These are phyloP conservation scores for Aurelia aurita DNA, from an alignment of 30 jellyfish, hydroid and myxozoan genomes.

Conservation along the genomic window DNA sequence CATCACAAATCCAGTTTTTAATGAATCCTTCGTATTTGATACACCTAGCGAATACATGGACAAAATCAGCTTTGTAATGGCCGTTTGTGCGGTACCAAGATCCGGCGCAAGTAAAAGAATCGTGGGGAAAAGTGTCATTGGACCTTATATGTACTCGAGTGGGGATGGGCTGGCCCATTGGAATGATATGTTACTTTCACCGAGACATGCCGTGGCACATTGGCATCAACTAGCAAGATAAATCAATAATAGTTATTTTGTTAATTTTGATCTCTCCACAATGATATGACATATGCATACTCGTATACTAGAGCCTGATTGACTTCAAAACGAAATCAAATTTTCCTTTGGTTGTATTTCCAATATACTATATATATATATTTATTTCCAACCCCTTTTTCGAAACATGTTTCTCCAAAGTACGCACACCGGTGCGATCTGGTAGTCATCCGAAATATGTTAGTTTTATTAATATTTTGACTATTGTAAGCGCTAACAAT, in stretches of 20 bases:
- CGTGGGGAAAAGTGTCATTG: constrained; percentile 81
- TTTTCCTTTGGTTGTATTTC: too few relatives aligned
- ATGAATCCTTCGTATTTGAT: constrained; percentile 92
- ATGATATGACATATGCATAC: too few relatives aligned
- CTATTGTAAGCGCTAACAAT: too few relatives aligned
- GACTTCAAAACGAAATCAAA: too few relatives aligned
- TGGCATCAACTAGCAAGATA: constrained; percentile 82
- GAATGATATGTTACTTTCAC: constrained; percentile 93
- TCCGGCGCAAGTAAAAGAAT: constrained; percentile 79
- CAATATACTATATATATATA: too few relatives aligned
- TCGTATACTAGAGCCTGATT: too few relatives aligned
- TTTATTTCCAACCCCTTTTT: too few relatives aligned
- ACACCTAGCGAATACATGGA: constrained; percentile 80
- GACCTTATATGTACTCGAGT: constrained; percentile 94
- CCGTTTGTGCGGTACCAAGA: constrained; percentile 78
- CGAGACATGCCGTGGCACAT: constrained; percentile 88
- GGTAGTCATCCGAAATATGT: too few relatives aligned
- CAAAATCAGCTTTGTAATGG: constrained; percentile 78
- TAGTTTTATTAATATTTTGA: too few relatives aligned
- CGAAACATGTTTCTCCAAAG: too few relatives aligned
- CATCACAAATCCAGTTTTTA: constrained; percentile 81
- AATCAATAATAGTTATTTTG: neutral
- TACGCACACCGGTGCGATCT: too few relatives aligned
- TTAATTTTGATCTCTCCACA: too few relatives aligned
- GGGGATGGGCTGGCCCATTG: constrained; percentile 98